A percentile compares a stretch with the other conserved stretches of the same genome.
phyloP scores from a whole-genome alignment of 2,113 vertebrate species.

The Eudorcas thomsonii region DNA sequence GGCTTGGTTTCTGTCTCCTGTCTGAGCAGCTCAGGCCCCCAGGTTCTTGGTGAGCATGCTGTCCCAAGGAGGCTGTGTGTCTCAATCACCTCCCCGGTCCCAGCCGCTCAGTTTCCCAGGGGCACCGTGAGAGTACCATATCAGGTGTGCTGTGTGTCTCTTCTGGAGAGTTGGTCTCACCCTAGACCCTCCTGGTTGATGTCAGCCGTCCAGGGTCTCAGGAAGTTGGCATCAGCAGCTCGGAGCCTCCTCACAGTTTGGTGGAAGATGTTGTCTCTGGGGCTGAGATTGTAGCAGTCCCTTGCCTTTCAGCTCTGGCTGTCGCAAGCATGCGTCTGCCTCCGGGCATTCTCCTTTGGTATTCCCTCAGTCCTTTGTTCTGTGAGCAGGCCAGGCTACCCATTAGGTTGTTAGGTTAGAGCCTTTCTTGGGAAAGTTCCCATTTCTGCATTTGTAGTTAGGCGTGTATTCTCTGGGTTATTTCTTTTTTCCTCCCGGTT shows the following conservation, averaged over 20 bases:
- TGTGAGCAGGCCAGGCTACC: neutral
- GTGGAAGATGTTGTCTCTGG: neutral
- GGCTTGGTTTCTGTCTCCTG: rapidly evolving
- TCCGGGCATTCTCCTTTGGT: neutral
- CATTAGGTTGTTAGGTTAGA: neutral
- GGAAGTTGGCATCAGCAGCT: neutral
- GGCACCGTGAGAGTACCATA: neutral
- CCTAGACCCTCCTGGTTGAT: neutral
- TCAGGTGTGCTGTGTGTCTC: neutral
- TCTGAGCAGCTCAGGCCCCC: neutral
- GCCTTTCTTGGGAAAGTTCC: neutral
- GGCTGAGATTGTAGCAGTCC: neutral
- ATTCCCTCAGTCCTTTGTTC: neutral
- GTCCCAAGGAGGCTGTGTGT: neutral
- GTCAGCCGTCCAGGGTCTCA: neutral
- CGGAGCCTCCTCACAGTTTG: neutral
- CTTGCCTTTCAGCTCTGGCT: neutral
- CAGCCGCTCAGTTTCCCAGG: rapidly evolving
- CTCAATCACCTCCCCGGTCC: neutral
- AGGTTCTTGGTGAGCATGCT: neutral
- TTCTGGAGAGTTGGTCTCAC: neutral
- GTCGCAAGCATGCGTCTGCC: neutral
- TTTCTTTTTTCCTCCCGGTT: neutral
- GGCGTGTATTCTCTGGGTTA: neutral
- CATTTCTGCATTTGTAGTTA: neutral